These are phyloP conservation scores for Acanthaster planci DNA, from an alignment of 35 echinoderm and acorn worm genomes.

Conservation along the genomic window DNA sequence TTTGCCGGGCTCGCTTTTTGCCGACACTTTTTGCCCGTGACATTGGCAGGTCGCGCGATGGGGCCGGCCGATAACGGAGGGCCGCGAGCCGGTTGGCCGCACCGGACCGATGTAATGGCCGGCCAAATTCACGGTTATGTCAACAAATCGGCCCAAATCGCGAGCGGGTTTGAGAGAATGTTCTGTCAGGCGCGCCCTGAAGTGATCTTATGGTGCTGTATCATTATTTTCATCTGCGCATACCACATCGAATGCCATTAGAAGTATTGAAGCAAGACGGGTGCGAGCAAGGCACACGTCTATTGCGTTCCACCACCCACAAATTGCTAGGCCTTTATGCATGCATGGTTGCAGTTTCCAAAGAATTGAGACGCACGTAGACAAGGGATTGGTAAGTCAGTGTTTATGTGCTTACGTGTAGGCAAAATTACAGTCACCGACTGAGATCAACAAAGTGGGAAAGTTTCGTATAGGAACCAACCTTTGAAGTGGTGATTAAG, in stretches of 20 bases:
- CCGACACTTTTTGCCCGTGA: constrained; percentile 7
- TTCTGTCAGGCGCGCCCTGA: background rate
- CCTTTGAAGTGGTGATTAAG: no score
- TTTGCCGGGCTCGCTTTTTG: background rate
- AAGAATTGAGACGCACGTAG: no score
- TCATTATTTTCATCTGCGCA: background rate
- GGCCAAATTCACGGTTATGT: constrained; percentile 24
- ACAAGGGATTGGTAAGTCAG: no score
- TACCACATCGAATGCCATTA: constrained; percentile 15
- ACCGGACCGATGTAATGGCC: background rate
- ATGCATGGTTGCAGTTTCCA: no score
- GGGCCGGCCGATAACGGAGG: background rate
- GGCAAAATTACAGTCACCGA: no score
- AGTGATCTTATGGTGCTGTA: constrained; percentile 19
- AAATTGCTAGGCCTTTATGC: no score
- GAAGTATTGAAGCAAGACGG: background rate
- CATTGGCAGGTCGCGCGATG: constrained; percentile 15
- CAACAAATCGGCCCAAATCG: constrained; percentile 26
- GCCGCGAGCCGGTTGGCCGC: background rate
- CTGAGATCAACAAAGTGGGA: no score
- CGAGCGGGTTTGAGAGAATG: background rate
- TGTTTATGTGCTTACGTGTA: no score
- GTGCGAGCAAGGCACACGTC: no score
- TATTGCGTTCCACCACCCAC: no score
- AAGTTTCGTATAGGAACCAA: no score